Evolutionary conservation across 2,888 invertebrate species (phyloP), one percentile per base, ranked within the genome.

Genomic region (Parnassius orleans): DNA sequence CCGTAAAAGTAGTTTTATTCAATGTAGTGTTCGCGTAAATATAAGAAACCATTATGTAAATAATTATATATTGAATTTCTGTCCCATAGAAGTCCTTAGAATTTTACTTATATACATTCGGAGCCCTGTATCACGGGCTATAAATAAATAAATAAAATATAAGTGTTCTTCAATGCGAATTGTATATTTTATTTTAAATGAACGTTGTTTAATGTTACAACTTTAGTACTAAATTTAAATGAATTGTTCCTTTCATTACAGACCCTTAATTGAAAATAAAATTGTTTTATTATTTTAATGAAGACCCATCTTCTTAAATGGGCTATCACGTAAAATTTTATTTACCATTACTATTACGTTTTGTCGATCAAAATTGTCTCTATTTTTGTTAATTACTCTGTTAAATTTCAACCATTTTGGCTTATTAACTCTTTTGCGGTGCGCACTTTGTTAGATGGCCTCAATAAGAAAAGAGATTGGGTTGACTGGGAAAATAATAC

Each of bases 371-470:
- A 46, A 19, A 55, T 33, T 14, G 12, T 11, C 33, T 62, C 60
- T 64, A 55, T 54, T 57, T 12, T 48, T 41, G 44, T 57, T 60
- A 55, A 59, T 53, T 65, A 33, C 48, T 57, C 65, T 60, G 48
- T 65, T 46, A 41, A 10, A 10, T 46, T 52, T 46, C 33, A 53
- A 61, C 52, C 15, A 52, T 62, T 62, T 57, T 53, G 50, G 50
- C 15, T 14, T 51, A 33, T 19, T 44, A 55, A 61, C 15, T 56
- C 51, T 52, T 56, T 42, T 48, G 11, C 43, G 48, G 5, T 51
- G 55, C 51, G 12, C 47, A 14, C 15, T 47, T 61, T 56, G 55
- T 43, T 33, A 48, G 44, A 46, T 56, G 24, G 42, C 46, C 41
- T 52, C 44, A 43, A 55, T 60, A 9, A 48, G 11, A 46, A n/a